Conservation (phyloP, 2,888 invertebrate genomes). For the Synanthedon formicaeformis region DNA sequence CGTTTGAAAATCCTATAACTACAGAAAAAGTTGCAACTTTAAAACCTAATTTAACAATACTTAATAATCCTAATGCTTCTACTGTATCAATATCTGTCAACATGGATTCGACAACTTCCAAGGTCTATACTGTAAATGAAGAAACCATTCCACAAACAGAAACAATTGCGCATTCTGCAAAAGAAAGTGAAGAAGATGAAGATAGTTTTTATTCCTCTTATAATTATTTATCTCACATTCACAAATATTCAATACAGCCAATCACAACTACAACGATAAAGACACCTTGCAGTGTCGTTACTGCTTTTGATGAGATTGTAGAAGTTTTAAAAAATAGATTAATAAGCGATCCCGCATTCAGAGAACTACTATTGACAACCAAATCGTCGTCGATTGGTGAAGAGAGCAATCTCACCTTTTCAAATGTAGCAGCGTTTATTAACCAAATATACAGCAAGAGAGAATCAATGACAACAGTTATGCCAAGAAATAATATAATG, state of each 20-base stretch:
- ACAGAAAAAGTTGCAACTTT: too few species aligned
- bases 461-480: conserved; percentile 25
- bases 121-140: too few species aligned
- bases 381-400: conserved; percentile 16
- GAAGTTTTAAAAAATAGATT: conserved; percentile 46
- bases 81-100: too few species aligned
- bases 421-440: conserved; percentile 43
- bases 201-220: conserved; percentile 19
- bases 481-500: conserved; percentile 30
- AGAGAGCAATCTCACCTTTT: conserved; percentile 32
- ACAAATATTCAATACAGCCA: conserved; percentile 24
- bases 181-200: conserved; percentile 8
- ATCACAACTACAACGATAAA: conserved; percentile 17
- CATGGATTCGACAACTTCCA: too few species aligned
- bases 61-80: too few species aligned
- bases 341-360: conserved; percentile 42
- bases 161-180: too few species aligned
- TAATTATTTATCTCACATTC: conserved; percentile 41
- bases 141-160: neutral
- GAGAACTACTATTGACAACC: conserved; percentile 31
- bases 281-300: conserved; percentile 32
- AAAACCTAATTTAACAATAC: too few species aligned
- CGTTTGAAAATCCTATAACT: too few species aligned
- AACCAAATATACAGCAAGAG: conserved; percentile 47
- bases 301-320: conserved; percentile 46